phyloP scores from a whole-genome alignment of 2,797 vertebrate species.

The Rhadinocentrus ornatus region DNA sequence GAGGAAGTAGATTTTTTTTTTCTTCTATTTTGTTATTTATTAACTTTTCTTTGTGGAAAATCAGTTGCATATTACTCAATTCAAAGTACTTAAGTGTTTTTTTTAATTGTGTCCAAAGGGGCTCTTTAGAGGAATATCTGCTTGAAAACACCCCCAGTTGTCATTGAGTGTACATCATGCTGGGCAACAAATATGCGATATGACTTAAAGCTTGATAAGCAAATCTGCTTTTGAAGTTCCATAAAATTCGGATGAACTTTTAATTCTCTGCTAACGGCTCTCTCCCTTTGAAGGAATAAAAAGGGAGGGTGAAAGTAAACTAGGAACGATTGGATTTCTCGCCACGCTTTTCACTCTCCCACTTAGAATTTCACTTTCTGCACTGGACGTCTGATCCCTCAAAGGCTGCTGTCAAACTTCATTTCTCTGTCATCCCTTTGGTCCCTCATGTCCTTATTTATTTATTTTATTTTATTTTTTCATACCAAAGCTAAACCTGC shows the following conservation, averaged over 20 bases:
- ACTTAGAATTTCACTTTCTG: slow-evolving; percentile 53
- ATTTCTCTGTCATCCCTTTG: slow-evolving; percentile 16
- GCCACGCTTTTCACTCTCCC: slow-evolving; percentile 16
- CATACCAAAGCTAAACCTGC: neutral
- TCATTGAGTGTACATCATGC: slow-evolving; percentile 1
- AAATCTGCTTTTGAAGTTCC: slow-evolving; percentile 58
- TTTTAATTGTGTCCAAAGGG: slow-evolving; percentile 1
- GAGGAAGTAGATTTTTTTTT: slow-evolving; percentile 5
- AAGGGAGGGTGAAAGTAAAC: slow-evolving; percentile 23
- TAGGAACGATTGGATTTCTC: slow-evolving; percentile 18
- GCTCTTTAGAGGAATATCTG: slow-evolving; percentile 16
- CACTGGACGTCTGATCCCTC: slow-evolving; percentile 20
- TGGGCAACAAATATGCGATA: slow-evolving; percentile 19
- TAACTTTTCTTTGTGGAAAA: slow-evolving; percentile 9
- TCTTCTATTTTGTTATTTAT: slow-evolving; percentile 9
- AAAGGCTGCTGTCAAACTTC: slow-evolving; percentile 25
- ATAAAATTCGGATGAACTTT: slow-evolving; percentile 46
- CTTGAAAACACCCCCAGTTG: slow-evolving; percentile 10
- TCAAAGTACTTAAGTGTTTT: neutral
- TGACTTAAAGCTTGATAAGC: slow-evolving; percentile 28
- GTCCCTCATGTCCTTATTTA: slow-evolving; percentile 9
- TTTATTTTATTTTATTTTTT: slow-evolving; percentile 1
- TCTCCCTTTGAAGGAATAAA: neutral
- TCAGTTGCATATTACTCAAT: slow-evolving; percentile 3
- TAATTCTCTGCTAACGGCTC: slow-evolving; percentile 37